Evolutionary conservation across 2,797 vertebrate species (phyloP).

Genomic region (Enteromius paludinosus): DNA sequence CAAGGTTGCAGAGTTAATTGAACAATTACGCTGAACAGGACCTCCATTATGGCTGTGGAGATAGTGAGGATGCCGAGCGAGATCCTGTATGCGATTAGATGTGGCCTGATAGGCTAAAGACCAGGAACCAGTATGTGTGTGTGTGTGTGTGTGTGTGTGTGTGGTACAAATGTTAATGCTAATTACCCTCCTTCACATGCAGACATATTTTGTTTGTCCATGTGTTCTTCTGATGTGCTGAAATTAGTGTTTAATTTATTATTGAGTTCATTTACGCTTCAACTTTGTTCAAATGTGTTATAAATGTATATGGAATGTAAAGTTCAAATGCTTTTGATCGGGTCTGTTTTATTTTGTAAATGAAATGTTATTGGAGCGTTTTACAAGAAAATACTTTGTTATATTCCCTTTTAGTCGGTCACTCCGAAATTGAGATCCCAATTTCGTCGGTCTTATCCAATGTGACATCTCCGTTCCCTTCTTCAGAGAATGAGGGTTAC

Average conservation of each 20-base stretch:
- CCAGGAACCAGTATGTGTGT: slow-evolving; percentile 37
- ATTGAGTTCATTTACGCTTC: not conserved
- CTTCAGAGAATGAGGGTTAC: too few relatives aligned
- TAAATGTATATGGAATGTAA: not conserved
- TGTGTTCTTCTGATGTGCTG: not conserved
- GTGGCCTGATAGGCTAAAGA: slow-evolving; percentile 80
- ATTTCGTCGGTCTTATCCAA: too few relatives aligned
- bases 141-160: slow-evolving; percentile 17
- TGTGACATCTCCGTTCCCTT: too few relatives aligned
- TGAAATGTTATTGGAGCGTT: not conserved
- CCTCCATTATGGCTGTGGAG: slow-evolving; percentile 77
- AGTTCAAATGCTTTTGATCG: not conserved
- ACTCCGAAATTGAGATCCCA: too few relatives aligned
- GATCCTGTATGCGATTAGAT: slow-evolving; percentile 79
- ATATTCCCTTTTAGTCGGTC: too few relatives aligned
- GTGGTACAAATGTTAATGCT: slow-evolving; percentile 23
- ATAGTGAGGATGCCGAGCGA: slow-evolving; percentile 71
- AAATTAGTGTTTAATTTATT: not conserved
- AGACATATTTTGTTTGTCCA: not conserved
- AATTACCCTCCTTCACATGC: not conserved
- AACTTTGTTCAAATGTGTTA: not conserved
- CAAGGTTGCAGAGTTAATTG: slow-evolving; percentile 84
- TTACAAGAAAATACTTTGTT: not conserved
- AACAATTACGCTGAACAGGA: slow-evolving; percentile 80
- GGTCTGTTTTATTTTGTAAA: not conserved